Evolutionary conservation across 2,797 vertebrate genomes (phyloP), one percentile per base, ranked within the genome.

Genomic region (Cuculus canorus): DNA sequence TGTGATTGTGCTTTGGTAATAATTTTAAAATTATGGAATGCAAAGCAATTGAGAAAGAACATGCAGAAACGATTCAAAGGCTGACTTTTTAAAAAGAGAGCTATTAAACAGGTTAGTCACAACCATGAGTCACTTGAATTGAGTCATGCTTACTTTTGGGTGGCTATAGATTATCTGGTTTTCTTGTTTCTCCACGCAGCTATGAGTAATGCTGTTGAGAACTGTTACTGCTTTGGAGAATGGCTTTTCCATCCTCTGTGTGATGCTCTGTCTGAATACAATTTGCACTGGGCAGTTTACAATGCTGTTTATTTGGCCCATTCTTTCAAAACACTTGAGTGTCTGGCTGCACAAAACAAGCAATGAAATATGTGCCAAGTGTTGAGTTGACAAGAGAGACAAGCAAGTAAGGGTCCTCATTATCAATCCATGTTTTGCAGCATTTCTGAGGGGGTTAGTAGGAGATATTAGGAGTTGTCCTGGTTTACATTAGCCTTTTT

Each of bases 21-120:
- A 8, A 13, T 68, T 79, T 66, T 43, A 30, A 77, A 88, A 76
- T 86, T 47, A n/a, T 11, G 25, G 50, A 81, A 25, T 63, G n/a
- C 35, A 81, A 71, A 19, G 68, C 39, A 88, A 75, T 64, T 91
- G 82, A 89, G 23, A 56, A 72, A 66, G 70, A 70, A 68, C 47
- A 76, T 0, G 1, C 25, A 91, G 52, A 80, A 89, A 52, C 47
- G 0, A 57, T 86, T 91, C 86, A 47, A 93, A 89, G 86, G 56
- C n/a, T 39, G 48, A 13, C 33, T 93, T 85, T 89, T 77, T 21
- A 0, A 71, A 88, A 87, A 70, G 77, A 70, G 39, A 89, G 35
- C 41, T 76, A 73, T 95, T 94, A 88, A 91, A 72, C 69, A 84
- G 82, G 85, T 96, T 93, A 96, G 78, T 96, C 94, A 96, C 75